Percentiles rank a stretch among this genome's conserved stretches.
Conservation (phyloP, 2,797 vertebrate genomes). For the Parotocinclus haroldoi region DNA sequence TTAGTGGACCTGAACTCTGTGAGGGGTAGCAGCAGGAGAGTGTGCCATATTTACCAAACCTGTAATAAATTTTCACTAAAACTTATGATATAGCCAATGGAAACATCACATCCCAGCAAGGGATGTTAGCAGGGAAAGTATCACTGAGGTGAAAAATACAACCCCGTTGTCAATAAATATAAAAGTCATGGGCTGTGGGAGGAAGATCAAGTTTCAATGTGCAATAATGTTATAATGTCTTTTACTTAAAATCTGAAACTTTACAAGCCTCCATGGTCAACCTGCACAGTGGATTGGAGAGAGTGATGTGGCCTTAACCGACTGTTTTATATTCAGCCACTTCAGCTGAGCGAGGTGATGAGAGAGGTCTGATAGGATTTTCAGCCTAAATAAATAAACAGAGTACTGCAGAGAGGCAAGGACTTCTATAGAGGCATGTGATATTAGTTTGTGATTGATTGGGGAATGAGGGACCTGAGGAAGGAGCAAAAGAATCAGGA, state of each 20-base stretch:
- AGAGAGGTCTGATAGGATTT: slow-evolving; percentile 59
- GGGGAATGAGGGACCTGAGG: slow-evolving; percentile 65
- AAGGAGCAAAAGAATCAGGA: slow-evolving; percentile 38
- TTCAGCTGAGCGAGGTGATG: slow-evolving; percentile 56
- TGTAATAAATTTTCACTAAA: slow-evolving; percentile 40
- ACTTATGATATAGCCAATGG: slow-evolving; percentile 26
- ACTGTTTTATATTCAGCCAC: slow-evolving; percentile 62
- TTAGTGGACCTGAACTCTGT: slow-evolving; percentile 4
- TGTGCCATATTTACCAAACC: slow-evolving; percentile 33
- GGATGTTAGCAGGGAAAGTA: neutral
- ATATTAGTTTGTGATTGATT: slow-evolving; percentile 76
- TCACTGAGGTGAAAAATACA: too few species aligned
- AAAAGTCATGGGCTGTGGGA: neutral
- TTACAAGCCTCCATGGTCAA: slow-evolving; percentile 33
- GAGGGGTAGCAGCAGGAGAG: slow-evolving; percentile 11
- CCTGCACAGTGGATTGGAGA: slow-evolving; percentile 46
- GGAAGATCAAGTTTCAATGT: neutral
- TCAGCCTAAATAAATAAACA: slow-evolving; percentile 71
- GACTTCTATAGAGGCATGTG: slow-evolving; percentile 61
- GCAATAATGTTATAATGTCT: slow-evolving; percentile 14
- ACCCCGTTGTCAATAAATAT: too few species aligned
- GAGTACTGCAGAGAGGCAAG: slow-evolving; percentile 55
- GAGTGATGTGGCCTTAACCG: slow-evolving; percentile 9
- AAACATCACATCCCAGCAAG: slow-evolving; percentile 13
- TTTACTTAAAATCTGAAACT: slow-evolving; percentile 15